These are phyloP conservation scores for Itoplectis maculator DNA, from an alignment of 2,888 invertebrate species.

Conservation along the genomic window DNA sequence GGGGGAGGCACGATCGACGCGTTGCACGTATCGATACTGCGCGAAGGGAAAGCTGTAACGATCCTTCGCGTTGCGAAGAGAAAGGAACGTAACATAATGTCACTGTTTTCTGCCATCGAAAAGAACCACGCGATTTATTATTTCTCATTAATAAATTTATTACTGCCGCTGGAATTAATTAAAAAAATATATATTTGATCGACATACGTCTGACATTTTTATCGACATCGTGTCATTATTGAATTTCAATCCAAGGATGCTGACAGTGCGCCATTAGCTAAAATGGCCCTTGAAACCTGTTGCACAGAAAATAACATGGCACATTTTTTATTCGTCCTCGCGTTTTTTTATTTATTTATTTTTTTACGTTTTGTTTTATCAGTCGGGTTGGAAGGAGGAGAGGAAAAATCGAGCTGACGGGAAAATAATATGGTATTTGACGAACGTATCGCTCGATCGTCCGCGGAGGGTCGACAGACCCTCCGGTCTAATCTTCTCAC, in stretches of 20 bases:
- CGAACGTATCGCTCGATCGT: slow-evolving; percentile 35
- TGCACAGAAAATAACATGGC: neutral
- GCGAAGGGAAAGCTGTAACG: slow-evolving; percentile 5
- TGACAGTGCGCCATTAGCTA: neutral
- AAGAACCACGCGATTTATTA: neutral
- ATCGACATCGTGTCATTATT: neutral
- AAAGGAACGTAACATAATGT: slow-evolving; percentile 27
- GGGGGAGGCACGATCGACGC: slow-evolving; percentile 20
- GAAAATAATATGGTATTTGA: neutral
- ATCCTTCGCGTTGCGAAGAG: slow-evolving; percentile 1
- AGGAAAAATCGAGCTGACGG: neutral
- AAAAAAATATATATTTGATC: neutral
- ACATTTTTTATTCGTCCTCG: neutral
- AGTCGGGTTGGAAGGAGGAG: neutral
- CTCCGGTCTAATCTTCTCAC: slow-evolving; percentile 28
- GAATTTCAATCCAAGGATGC: too few relatives aligned
- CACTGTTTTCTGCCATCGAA: slow-evolving; percentile 2
- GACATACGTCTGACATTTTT: neutral
- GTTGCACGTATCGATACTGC: neutral
- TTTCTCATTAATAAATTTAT: neutral
- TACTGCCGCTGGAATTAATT: neutral
- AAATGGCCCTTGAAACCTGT: neutral
- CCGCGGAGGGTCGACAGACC: slow-evolving; percentile 19
- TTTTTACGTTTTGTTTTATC: neutral
- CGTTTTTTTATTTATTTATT: neutral